Evolutionary conservation across 1,140 invertebrate genomes (phyloP).

Genomic region (Zaprionus ornatus): DNA sequence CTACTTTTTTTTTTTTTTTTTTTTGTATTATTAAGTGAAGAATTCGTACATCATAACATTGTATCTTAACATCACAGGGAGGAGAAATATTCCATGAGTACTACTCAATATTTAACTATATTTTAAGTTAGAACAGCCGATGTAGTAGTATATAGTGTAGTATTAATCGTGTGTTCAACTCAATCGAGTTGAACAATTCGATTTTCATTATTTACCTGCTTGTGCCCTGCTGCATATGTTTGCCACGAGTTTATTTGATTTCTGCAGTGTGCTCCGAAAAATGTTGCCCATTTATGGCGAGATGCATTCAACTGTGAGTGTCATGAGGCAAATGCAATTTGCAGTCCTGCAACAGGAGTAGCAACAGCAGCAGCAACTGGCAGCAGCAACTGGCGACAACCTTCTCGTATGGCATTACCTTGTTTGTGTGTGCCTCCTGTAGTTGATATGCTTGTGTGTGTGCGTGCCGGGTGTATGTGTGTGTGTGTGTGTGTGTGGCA

Average conservation of each 20-base stretch:
- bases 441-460: conserved; percentile 36
- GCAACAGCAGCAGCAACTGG: conserved; percentile 21
- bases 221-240: conserved; percentile 3
- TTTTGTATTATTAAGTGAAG: too few species aligned
- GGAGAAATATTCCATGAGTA: too few species aligned
- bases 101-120: not conserved
- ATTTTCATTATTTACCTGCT: conserved; percentile 23
- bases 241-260: conserved; percentile 68
- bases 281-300: conserved; percentile 44
- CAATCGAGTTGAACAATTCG: not conserved
- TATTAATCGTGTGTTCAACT: too few species aligned
- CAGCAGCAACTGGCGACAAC: conserved; percentile 25
- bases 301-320: conserved; percentile 75
- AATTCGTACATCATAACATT: too few species aligned
- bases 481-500: conserved; percentile 28
- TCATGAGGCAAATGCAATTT: conserved; percentile 79
- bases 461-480: conserved; percentile 7
- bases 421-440: conserved; percentile 38
- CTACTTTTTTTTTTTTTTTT: too few species aligned
- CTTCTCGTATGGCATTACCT: conserved; percentile 43
- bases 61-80: too few species aligned
- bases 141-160: not conserved
- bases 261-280: conserved; percentile 46
- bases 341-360: conserved; percentile 34
- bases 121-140: not conserved